A percentile compares a stretch with the other conserved stretches of the same genome.
These are phyloP conservation scores for Lasioglossum leucozonium DNA, from an alignment of 2,888 invertebrate genomes.

Conservation along the genomic window DNA sequence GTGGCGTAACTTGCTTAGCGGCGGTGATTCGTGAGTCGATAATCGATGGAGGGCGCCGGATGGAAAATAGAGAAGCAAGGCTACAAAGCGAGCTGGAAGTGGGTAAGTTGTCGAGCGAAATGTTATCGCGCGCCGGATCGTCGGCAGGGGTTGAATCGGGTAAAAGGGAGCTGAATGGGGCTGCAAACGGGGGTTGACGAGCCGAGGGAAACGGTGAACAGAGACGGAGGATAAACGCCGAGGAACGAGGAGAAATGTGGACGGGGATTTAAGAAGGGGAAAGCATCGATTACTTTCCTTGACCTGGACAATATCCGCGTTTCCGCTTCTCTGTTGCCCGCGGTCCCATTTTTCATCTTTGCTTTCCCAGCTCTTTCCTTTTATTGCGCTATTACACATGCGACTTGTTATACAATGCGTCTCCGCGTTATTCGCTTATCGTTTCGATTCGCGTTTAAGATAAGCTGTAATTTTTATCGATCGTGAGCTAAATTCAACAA, in stretches of 20 bases:
- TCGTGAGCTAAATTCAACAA: neutral
- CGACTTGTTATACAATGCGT: neutral
- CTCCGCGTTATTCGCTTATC: neutral
- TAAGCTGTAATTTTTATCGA: neutral
- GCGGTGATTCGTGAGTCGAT: conserved; percentile 67
- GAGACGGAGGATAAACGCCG: conserved; percentile 65
- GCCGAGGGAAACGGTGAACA: conserved; percentile 66
- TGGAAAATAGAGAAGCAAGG: conserved; percentile 69
- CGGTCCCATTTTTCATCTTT: conserved; percentile 31
- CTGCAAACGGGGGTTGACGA: conserved; percentile 76
- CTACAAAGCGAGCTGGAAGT: conserved; percentile 79
- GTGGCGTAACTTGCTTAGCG: conserved; percentile 60
- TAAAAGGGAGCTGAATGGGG: conserved; percentile 81
- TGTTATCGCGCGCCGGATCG: conserved; percentile 82
- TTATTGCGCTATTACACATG: neutral
- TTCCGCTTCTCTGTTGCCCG: conserved; percentile 30
- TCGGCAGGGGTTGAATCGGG: conserved; percentile 77
- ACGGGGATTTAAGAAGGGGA: conserved; percentile 75
- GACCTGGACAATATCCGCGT: conserved; percentile 78
- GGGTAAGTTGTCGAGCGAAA: conserved; percentile 83
- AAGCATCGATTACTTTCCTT: conserved; percentile 82
- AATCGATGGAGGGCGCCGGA: conserved; percentile 70
- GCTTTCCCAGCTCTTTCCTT: conserved; percentile 16
- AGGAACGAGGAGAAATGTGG: conserved; percentile 69
- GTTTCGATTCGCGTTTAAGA: neutral